These are phyloP conservation scores for Scaptomyza graminum DNA, from an alignment of 1,140 invertebrate species.

Conservation along the genomic window DNA sequence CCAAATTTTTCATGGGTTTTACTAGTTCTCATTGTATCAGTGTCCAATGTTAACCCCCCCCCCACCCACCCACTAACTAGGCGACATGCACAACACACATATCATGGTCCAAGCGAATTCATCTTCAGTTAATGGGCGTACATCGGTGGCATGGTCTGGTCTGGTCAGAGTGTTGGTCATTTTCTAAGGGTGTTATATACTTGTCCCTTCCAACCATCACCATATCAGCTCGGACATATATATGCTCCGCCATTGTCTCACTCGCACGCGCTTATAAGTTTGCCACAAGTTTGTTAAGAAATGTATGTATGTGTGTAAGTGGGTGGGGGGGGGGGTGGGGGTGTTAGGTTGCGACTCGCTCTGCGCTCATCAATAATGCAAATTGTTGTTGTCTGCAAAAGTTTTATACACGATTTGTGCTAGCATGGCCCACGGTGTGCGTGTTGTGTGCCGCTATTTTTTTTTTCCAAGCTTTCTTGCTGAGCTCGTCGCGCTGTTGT, in stretches of 20 bases:
- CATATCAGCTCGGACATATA: slow-evolving; percentile 37
- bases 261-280: slow-evolving; percentile 47
- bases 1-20: slow-evolving; percentile 74
- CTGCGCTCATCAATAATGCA: slow-evolving; percentile 77
- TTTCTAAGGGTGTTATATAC: slow-evolving; percentile 81
- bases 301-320: slow-evolving; percentile 34
- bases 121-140: slow-evolving; percentile 80
- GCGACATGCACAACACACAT: slow-evolving; percentile 73
- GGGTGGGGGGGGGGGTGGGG: neutral
- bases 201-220: slow-evolving; percentile 28
- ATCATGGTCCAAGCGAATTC: slow-evolving; percentile 76
- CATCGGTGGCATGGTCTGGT: slow-evolving; percentile 67
- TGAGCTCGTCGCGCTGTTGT: slow-evolving; percentile 51
- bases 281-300: slow-evolving; percentile 75
- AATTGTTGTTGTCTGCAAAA: slow-evolving; percentile 71
- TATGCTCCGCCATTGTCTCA: slow-evolving; percentile 27
- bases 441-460: slow-evolving; percentile 78
- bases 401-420: slow-evolving; percentile 54
- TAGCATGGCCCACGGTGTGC: slow-evolving; percentile 62
- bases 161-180: slow-evolving; percentile 78
- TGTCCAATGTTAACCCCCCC: neutral
- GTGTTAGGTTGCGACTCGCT: slow-evolving; percentile 22
- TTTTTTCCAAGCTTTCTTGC: slow-evolving; percentile 75
- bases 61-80: too few relatives aligned
- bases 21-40: slow-evolving; percentile 42